Evolutionary conservation across 1,140 invertebrate genomes (phyloP).

Genomic region (Hylaeus volcanicus): DNA sequence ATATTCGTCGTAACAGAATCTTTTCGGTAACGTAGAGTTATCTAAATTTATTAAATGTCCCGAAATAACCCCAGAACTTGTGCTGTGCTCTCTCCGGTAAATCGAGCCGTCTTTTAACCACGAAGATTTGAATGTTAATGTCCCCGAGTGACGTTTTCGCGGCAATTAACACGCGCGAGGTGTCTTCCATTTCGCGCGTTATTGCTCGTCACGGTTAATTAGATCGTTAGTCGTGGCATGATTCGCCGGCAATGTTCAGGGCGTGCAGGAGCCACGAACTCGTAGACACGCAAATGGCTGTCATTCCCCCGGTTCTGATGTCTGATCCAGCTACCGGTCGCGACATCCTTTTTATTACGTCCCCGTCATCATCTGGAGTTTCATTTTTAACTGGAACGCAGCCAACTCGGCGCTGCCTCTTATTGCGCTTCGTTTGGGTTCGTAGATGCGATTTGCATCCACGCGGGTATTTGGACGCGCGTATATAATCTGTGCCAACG

Average conservation of each 20-base stretch:
- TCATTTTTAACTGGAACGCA: slow-evolving; percentile 33
- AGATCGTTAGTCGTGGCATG: neutral
- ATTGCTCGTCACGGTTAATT: slow-evolving; percentile 16
- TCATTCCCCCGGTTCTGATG: neutral
- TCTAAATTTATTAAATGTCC: too few relatives aligned
- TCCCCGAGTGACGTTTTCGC: neutral
- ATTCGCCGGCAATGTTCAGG: neutral
- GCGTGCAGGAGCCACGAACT: neutral
- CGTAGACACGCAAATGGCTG: neutral
- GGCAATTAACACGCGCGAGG: neutral
- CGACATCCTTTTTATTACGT: slow-evolving; percentile 15
- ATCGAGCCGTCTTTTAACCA: neutral
- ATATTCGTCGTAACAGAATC: too few relatives aligned
- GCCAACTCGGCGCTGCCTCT: slow-evolving; percentile 8
- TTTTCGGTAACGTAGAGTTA: too few relatives aligned
- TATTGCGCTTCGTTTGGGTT: slow-evolving; percentile 17
- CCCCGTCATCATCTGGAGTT: slow-evolving; percentile 5
- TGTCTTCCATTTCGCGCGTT: neutral
- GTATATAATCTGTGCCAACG: too few relatives aligned
- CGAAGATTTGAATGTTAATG: neutral
- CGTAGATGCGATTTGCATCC: neutral
- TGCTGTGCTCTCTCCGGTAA: neutral
- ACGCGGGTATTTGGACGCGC: too few relatives aligned
- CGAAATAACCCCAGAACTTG: too few relatives aligned
- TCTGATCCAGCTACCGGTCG: neutral